These are phyloP conservation scores for Crax fasciolata DNA, from an alignment of 2,797 vertebrate species.

Conservation along the genomic window DNA sequence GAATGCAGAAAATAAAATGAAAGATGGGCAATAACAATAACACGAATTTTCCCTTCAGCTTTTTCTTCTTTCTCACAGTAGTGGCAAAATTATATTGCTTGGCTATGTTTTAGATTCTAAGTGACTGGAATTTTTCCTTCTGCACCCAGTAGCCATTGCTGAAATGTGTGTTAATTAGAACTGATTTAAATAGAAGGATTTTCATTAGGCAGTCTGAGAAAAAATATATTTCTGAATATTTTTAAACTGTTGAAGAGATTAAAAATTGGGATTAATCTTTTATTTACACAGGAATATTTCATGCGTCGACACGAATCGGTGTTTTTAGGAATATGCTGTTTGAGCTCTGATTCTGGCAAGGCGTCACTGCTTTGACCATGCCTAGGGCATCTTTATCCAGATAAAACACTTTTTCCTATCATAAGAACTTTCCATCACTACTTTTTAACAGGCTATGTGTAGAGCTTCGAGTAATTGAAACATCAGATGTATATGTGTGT, in stretches of 20 bases:
- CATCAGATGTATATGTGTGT: not conserved
- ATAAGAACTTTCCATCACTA: not conserved
- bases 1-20: constrained; percentile 2
- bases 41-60: not conserved
- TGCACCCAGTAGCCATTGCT: not conserved
- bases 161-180: constrained; percentile 21
- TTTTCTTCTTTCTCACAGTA: constrained; percentile 21
- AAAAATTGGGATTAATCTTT: not conserved
- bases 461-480: not conserved
- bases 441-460: not conserved
- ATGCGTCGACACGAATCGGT: not conserved
- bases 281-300: not conserved
- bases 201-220: not conserved
- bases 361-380: not conserved
- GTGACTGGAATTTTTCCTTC: not conserved
- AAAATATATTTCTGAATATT: not conserved
- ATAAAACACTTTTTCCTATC: not conserved
- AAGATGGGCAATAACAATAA: not conserved
- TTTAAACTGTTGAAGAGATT: not conserved
- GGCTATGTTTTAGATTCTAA: constrained; percentile 2
- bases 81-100: not conserved
- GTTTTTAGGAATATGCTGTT: not conserved
- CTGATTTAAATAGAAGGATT: constrained; percentile 25
- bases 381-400: not conserved
- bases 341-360: not conserved